A percentile compares a stretch with the other conserved stretches of the same genome.
phyloP scores from a whole-genome alignment of 37 sponge, comb jelly and placozoan species.

The Agelas oroides region DNA sequence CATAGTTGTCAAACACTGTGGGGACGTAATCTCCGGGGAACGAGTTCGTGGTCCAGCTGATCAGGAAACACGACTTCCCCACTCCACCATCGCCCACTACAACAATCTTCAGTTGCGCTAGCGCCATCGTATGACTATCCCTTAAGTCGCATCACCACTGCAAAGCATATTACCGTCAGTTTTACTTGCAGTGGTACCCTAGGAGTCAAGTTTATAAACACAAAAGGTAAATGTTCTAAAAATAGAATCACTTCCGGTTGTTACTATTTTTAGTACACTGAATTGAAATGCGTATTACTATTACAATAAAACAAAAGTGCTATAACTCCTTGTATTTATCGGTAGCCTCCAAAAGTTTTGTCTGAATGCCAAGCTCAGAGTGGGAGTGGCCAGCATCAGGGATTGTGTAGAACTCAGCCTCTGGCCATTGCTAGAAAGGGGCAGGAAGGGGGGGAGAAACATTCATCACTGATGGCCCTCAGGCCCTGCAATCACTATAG shows the following conservation, averaged over 20 bases:
- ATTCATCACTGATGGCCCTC: too few species aligned
- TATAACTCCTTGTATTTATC: constrained; percentile 60
- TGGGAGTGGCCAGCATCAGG: constrained; percentile 64
- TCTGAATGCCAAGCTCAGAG: constrained; percentile 20
- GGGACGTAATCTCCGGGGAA: constrained; percentile 79
- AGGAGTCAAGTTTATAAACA: too few species aligned
- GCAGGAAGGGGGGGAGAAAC: background rate
- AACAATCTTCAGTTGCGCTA: constrained; percentile 51
- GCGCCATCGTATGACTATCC: too few species aligned
- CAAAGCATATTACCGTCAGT: too few species aligned
- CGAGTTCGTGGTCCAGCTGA: constrained; percentile 65
- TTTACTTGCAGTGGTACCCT: too few species aligned
- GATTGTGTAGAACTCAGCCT: constrained; percentile 62
- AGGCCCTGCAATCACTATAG: too few species aligned
- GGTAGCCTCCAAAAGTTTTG: constrained; percentile 41
- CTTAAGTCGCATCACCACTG: too few species aligned
- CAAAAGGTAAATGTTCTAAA: too few species aligned
- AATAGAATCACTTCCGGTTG: too few species aligned
- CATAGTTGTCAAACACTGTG: constrained; percentile 80
- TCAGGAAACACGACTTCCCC: constrained; percentile 78
- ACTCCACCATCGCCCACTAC: constrained; percentile 76
- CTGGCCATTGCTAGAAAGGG: constrained; percentile 49
- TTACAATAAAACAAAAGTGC: too few species aligned
- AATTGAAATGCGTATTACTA: too few species aligned
- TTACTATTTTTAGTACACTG: too few species aligned